Evolutionary conservation across 2,888 invertebrate genomes (phyloP), one percentile per base, ranked within the genome.

Genomic region (Drosophila antonietae): DNA sequence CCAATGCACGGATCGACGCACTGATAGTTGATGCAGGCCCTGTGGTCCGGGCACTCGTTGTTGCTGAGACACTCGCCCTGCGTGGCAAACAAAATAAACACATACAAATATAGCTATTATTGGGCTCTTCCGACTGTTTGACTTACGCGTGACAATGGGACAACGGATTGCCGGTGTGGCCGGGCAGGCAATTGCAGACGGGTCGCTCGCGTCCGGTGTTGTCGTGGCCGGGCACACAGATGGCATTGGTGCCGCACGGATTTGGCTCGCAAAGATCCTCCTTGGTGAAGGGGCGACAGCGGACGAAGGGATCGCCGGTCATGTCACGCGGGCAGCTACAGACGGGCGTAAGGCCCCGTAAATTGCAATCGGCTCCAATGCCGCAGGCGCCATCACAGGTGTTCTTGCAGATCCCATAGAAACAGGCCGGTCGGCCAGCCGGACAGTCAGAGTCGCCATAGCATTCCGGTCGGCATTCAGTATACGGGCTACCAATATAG

Each of bases 321-420:
- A 96, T 97, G 88, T 97, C 96, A 89, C 94, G 95, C 1, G 97
- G 97, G 91, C 97, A 97, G 65, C 96, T 96, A 92, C 97, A 97
- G 18, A 97, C 95, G 0, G 97, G 97, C 7, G 96, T 97, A 59
- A 96, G 94, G 5, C 95, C 96, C 51, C 96, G 94, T 46, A 97
- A 73, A 68, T 91, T 91, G 92, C 97, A 97, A 85, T 97, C 96
- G 4, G 97, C 97, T 75, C 95, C 95, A 18, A 95, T 93, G 47
- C 97, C 97, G 86, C 97, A 97, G 8, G 96, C 96, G 56, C 96
- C 96, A 20, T 95, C 95, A 91, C 97, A 97, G 0, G 97, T 97
- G 92, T 97, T 95, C 80, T 96, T 94, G 91, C 97, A 97, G 71
- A 96, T 95, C 81, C 97, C 96, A 92, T 96, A 96, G 75, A 95